Evolutionary conservation across 1,140 invertebrate genomes (phyloP).

Genomic region (Episyrphus balteatus): DNA sequence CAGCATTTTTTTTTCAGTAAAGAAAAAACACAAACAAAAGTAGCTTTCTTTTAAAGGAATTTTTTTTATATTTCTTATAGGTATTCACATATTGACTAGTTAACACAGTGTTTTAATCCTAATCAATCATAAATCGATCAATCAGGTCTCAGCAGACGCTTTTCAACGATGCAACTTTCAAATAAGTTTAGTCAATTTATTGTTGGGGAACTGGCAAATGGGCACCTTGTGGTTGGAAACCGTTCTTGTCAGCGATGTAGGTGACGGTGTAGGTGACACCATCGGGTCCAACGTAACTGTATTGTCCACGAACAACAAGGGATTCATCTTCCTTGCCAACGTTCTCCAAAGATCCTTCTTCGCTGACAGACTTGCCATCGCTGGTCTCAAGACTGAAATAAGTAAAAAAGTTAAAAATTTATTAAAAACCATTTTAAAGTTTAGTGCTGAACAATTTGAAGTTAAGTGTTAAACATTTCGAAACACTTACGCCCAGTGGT

Average conservation of each 20-base stretch:
- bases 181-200: no score
- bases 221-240: slow-evolving; percentile 22
- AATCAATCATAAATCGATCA: no score
- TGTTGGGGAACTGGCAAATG: slow-evolving; percentile 38
- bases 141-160: slow-evolving; percentile 13
- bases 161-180: slow-evolving; percentile 24
- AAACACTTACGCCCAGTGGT: slow-evolving; percentile 33
- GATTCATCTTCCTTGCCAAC: slow-evolving; percentile 41
- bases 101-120: no score
- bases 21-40: no score
- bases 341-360: slow-evolving; percentile 45
- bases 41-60: no score
- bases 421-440: background rate
- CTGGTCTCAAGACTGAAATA: slow-evolving; percentile 41
- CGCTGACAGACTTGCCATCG: slow-evolving; percentile 52
- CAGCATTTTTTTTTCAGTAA: no score
- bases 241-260: slow-evolving; percentile 41
- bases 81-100: no score
- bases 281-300: slow-evolving; percentile 6
- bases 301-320: slow-evolving; percentile 13
- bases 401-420: no score
- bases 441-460: background rate
- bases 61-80: no score
- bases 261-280: slow-evolving; percentile 36
- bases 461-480: background rate